Evolutionary conservation across 2,797 vertebrate genomes (phyloP), one percentile per base, ranked within the genome.

Genomic region (Melanotaenia pygmaea): DNA sequence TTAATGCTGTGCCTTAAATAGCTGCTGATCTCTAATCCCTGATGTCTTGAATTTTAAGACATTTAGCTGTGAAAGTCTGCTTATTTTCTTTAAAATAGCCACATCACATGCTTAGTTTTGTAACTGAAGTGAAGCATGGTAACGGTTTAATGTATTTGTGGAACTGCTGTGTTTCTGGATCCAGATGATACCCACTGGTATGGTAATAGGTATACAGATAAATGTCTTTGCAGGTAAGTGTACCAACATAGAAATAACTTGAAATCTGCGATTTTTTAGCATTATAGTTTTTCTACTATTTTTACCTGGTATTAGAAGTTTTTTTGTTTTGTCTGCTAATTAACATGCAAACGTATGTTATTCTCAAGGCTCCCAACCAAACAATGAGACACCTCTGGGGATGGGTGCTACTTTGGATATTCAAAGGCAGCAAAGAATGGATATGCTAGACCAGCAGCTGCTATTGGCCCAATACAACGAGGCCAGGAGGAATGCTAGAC

Each of bases 321-420:
- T 53, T 40, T 18, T 32, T 51, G 28, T 30, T 30, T 13, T 40
- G 10, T 37, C 3, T 72, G n/a, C 4, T 1, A 40, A 1, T 50
- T 12, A 34, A 34, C 68, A 9, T 61, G 6, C 72, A 4, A 1
- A 62, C 24, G 5, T 64, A 2, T 74, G 38, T 58, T 11, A 3
- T 67, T 45, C 11, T 68, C 2, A 57, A 93, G 96, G 96, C 56
- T 90, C 94, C 24, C 96, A 97, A 50, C 96, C 97, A 28, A 86
- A 79, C 2, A 90, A 67, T 2, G 98, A 99, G 87, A 91, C 94
- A 1, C 94, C 94, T 43, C 74, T 98, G 56, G 98, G 98, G 54
- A 99, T 99, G 97, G 98, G 98, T 12, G 98, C 98, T 79, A 99
- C 98, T 0, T 94, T 99, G 64, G 98, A 99, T 86, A 96, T 99